These are phyloP conservation scores for Pterois miles DNA, from an alignment of 2,797 vertebrate genomes.

Conservation along the genomic window DNA sequence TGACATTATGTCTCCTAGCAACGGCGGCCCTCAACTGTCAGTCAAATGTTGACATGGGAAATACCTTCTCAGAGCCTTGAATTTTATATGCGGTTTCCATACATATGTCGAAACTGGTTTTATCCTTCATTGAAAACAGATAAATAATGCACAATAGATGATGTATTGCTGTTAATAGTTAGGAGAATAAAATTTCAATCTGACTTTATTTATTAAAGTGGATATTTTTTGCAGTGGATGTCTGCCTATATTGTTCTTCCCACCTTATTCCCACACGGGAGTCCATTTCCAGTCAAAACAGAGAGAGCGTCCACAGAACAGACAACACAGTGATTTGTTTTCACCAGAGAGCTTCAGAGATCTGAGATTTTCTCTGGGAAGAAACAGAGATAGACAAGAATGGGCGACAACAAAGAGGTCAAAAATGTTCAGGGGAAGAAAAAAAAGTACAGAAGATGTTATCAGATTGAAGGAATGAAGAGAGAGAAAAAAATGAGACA, in stretches of 20 bases:
- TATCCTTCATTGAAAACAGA: not conserved
- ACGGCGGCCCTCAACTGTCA: not conserved
- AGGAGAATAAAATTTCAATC: too few relatives aligned
- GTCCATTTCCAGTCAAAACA: conserved; percentile 77
- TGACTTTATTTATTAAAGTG: too few relatives aligned
- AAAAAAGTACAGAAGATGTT: conserved; percentile 39
- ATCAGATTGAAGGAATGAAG: conserved; percentile 58
- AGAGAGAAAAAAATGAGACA: conserved; percentile 41
- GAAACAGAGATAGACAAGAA: conserved; percentile 41
- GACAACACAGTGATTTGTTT: conserved; percentile 33
- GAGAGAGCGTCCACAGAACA: conserved; percentile 45
- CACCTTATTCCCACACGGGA: conserved; percentile 71
- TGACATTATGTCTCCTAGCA: not conserved
- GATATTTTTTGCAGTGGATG: conserved; percentile 38
- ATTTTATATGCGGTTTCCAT: not conserved
- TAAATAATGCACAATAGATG: not conserved
- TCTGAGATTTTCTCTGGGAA: conserved; percentile 44
- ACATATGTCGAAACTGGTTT: not conserved
- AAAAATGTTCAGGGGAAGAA: conserved; percentile 15
- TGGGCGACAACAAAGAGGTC: conserved; percentile 24
- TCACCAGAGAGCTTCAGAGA: conserved; percentile 22
- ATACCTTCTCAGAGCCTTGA: not conserved
- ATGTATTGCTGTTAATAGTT: too few relatives aligned
- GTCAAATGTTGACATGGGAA: not conserved
- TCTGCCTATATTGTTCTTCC: conserved; percentile 50